Base-by-base conservation (phyloP, 2,113 vertebrate species). In the Gasterosteus aculeatus region DNA sequence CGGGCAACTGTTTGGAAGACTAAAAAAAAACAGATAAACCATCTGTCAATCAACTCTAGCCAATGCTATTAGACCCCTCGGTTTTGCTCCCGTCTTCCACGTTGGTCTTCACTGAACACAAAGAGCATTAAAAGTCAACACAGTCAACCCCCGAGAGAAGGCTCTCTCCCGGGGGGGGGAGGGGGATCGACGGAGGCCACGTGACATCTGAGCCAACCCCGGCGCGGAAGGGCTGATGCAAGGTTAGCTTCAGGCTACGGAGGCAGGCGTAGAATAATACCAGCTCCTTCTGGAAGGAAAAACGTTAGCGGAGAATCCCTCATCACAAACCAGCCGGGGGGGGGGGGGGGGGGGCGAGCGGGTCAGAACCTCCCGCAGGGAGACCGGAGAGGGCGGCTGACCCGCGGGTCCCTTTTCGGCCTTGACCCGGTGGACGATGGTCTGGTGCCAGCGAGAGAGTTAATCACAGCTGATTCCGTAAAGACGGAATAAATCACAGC, bases 201-300 rank as follows among this genome's bases (percentile, higher is more conserved):
- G 16, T 38, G 69, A 54, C 67, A 53, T 69, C 53, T 2, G 4
- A 69, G 78, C 39, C 5, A 9, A 78, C 65, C 86, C 57, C 12
- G 75, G 64, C 68, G 84, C 42, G 39, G 84, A 64, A 74, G 78
- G 46, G 26, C 80, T 76, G 69, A 72, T 58, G 72, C 68, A 68
- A 67, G 84, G 71, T 82, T 49, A 72, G 53, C 82, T 74, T 16
- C 64, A n/a, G 80, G 82, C 61, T 65, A 58, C 7, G 0, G 14
- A 10, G 44, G 74, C 77, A 5, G 29, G n/a, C 0, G 1, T 19
- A 44, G 75, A 87, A 82, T 80, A 80, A 82, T 10, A 35, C 29
- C 63, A 66, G 62, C 59, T 10, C 42, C 26, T 49, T 75, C 38
- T 42, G 67, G 29, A 62, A 62, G 46, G 47, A 38, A 72, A 56